Base-by-base conservation (phyloP, 2,888 invertebrate genomes). In the Hydrotaea diabolus region DNA sequence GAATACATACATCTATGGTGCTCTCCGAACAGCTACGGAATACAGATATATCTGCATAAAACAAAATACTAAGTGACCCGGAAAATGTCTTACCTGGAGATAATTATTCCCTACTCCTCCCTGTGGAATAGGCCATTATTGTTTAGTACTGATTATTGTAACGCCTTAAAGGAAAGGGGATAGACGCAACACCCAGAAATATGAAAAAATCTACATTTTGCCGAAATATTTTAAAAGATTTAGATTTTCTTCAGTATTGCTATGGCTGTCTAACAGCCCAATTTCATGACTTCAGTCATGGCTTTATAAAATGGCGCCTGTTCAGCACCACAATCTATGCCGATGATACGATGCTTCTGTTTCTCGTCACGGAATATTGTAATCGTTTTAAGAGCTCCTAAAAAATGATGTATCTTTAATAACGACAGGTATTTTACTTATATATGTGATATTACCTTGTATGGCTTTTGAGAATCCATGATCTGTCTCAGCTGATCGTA, bases 271-370 rank as follows among this genome's bases (percentile, higher is more conserved):
- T 97, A 97, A 91, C 99, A 99, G 0, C 99, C 99, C 5, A 95
- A 90, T 93, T 98, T 98, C 80, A 99, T 98, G 13, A 95, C 94
- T 90, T 96, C 95, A 0, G 97, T 96, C 80, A 99, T 93, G 0
- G 95, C 95, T 88, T 95, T 94, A 91, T 99, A 99, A 89, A 98
- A 96, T 0, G 98, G 98, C 0, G 99, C 98, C 92, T 99, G 96
- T 90, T 98, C 97, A 0, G 99, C 99, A 8, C 98, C 98, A 88
- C 98, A 95, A 89, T 96, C 95, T 77, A 99, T 94, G 0, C 99
- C 98, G 11, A 95, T 98, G 87, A 99, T 99, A 91, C 99, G 98
- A 92, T 99, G 99, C 89, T 99, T 98, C 91, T 98, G 96, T 91
- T 99, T 99, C 90, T 99, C 99, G 91, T 99, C 98, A 31, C 99